Percentiles rank a stretch among this genome's conserved stretches.
These are phyloP conservation scores for Toxonevra muliebris DNA, from an alignment of 2,888 invertebrate species.

Conservation along the genomic window DNA sequence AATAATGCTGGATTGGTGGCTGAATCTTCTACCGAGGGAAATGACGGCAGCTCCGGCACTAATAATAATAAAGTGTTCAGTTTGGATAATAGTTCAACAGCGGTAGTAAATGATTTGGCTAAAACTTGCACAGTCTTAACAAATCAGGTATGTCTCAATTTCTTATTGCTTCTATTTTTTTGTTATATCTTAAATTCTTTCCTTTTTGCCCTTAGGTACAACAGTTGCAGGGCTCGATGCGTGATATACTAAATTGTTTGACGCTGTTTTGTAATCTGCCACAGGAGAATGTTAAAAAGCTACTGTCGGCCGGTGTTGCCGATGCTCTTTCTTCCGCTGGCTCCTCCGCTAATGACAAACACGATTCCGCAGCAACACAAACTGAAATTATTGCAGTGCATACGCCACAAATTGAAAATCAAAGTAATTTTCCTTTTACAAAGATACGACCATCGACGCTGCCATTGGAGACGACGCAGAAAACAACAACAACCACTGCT, in stretches of 20 bases:
- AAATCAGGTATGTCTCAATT: slow-evolving; percentile 71
- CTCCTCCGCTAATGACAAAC: slow-evolving; percentile 57
- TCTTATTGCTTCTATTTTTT: too few species aligned
- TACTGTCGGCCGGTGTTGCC: slow-evolving; percentile 50
- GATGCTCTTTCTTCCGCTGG: slow-evolving; percentile 39
- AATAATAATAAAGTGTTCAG: slow-evolving; percentile 43
- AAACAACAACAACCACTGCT: slow-evolving; percentile 36
- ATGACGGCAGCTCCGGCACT: not conserved
- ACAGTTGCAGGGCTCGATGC: slow-evolving; percentile 81
- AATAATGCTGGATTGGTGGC: slow-evolving; percentile 49
- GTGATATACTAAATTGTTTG: slow-evolving; percentile 78
- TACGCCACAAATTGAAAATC: slow-evolving; percentile 74
- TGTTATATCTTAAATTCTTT: not conserved
- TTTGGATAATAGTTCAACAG: slow-evolving; percentile 70
- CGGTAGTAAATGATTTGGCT: slow-evolving; percentile 74
- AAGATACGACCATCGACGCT: slow-evolving; percentile 62
- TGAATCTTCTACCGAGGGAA: slow-evolving; percentile 12
- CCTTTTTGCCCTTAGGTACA: slow-evolving; percentile 70
- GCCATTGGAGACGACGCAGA: slow-evolving; percentile 51
- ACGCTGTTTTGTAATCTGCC: slow-evolving; percentile 67
- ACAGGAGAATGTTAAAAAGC: slow-evolving; percentile 59
- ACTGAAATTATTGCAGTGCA: slow-evolving; percentile 83
- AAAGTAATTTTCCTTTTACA: slow-evolving; percentile 66
- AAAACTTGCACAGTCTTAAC: slow-evolving; percentile 80
- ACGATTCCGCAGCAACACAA: slow-evolving; percentile 71